Conservation (phyloP, 2,113 vertebrate genomes). For the Haemorhous mexicanus region DNA sequence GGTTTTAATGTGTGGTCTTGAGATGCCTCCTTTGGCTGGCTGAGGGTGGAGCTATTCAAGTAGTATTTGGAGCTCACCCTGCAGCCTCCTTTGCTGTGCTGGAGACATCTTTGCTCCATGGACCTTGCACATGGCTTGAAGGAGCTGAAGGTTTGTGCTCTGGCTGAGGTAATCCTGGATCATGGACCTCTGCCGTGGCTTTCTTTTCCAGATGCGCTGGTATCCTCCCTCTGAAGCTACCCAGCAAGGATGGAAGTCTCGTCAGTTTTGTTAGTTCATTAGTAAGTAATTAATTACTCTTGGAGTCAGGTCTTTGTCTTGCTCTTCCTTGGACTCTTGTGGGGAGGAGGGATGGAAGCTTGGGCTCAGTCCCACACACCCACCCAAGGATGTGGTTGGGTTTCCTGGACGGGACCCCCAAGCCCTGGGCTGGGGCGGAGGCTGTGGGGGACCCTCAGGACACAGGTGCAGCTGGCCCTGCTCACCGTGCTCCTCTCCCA, state of each 20-base stretch:
- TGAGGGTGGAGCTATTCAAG: neutral
- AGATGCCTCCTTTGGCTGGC: neutral
- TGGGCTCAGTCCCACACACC: rapidly evolving
- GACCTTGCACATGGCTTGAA: neutral
- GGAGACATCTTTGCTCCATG: neutral
- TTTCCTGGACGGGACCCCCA: rapidly evolving
- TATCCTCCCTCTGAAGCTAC: conserved; percentile 91
- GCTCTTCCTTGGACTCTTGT: neutral
- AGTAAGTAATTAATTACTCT: conserved; percentile 63
- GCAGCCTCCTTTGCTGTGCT: neutral
- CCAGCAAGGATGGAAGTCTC: conserved; percentile 97
- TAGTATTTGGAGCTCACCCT: neutral
- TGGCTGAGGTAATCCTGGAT: neutral
- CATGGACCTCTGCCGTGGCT: neutral
- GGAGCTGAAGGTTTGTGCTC: neutral
- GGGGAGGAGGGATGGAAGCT: neutral
- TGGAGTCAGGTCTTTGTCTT: neutral
- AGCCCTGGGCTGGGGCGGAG: neutral
- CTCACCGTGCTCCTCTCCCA: neutral
- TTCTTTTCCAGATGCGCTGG: conserved; percentile 93
- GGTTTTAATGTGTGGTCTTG: neutral
- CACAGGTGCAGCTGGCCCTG: rapidly evolving
- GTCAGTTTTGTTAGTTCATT: conserved; percentile 91
- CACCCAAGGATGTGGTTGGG: neutral
- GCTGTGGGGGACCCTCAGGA: rapidly evolving